Evolutionary conservation across 2,797 vertebrate genomes (phyloP).

Genomic region (Buceros bicornis): DNA sequence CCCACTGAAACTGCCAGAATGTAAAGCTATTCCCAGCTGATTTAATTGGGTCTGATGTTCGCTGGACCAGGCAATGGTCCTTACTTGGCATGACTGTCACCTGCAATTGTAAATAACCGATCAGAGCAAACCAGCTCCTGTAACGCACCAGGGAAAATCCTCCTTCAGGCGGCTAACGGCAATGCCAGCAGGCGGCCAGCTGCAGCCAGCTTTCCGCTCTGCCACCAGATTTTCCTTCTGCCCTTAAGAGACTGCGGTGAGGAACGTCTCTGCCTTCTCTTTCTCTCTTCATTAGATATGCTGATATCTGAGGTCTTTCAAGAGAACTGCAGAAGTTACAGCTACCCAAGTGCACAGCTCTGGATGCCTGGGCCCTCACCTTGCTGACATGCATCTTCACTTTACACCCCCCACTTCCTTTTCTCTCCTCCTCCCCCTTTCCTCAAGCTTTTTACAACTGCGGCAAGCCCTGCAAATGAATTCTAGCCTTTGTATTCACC

Average conservation of each 20-base stretch:
- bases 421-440: neutral
- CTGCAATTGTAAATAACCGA: neutral
- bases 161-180: neutral
- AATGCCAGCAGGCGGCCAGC: neutral
- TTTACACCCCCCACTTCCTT: conserved; percentile 42
- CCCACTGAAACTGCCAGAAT: neutral
- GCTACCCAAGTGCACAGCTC: neutral
- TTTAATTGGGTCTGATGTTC: neutral
- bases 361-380: neutral
- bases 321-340: neutral
- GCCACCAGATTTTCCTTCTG: neutral
- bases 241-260: neutral
- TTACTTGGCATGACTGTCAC: neutral
- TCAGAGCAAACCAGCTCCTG: neutral
- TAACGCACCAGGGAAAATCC: neutral
- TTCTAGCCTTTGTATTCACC: conserved; percentile 46
- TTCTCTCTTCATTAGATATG: neutral
- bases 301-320: neutral
- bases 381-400: conserved; percentile 6
- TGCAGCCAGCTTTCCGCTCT: neutral
- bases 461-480: conserved; percentile 36
- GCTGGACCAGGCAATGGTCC: neutral
- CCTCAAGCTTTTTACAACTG: neutral
- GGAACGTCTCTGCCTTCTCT: neutral
- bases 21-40: neutral